Evolutionary conservation across 37 sponge, comb jelly and placozoan species (phyloP).

Genomic region (Eunapius fragilis): DNA sequence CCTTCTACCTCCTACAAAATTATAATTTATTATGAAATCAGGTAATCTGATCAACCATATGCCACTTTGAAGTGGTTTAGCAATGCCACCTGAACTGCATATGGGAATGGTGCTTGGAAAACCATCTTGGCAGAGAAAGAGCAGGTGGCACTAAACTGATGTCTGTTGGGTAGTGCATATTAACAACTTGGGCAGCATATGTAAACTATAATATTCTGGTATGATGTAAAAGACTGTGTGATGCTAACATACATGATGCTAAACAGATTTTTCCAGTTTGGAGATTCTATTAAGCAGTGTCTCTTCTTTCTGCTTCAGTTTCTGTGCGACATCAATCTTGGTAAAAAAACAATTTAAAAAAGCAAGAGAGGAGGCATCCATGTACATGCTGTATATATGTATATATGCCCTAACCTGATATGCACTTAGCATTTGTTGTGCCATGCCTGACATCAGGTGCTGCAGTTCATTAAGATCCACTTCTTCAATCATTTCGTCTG

Average conservation of each 20-base stretch:
- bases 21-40: too few relatives aligned
- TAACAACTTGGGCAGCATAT: too few relatives aligned
- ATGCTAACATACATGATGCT: neutral
- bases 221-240: too few relatives aligned
- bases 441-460: slow-evolving; percentile 16
- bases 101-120: too few relatives aligned
- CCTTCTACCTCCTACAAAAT: too few relatives aligned
- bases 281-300: slow-evolving; percentile 22
- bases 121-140: too few relatives aligned
- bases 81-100: too few relatives aligned
- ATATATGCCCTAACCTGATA: slow-evolving; percentile 21
- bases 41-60: too few relatives aligned
- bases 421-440: slow-evolving; percentile 5
- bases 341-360: neutral
- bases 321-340: slow-evolving; percentile 21
- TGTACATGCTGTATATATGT: neutral
- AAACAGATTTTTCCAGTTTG: slow-evolving; percentile 28
- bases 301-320: slow-evolving; percentile 35
- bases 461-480: slow-evolving; percentile 21
- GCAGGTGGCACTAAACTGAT: too few relatives aligned
- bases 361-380: neutral
- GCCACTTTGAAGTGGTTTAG: too few relatives aligned
- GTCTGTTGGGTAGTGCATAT: too few relatives aligned
- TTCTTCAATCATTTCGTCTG: neutral
- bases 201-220: too few relatives aligned